phyloP scores from a whole-genome alignment of 2,888 invertebrate species.

The Corythucha ciliata region DNA sequence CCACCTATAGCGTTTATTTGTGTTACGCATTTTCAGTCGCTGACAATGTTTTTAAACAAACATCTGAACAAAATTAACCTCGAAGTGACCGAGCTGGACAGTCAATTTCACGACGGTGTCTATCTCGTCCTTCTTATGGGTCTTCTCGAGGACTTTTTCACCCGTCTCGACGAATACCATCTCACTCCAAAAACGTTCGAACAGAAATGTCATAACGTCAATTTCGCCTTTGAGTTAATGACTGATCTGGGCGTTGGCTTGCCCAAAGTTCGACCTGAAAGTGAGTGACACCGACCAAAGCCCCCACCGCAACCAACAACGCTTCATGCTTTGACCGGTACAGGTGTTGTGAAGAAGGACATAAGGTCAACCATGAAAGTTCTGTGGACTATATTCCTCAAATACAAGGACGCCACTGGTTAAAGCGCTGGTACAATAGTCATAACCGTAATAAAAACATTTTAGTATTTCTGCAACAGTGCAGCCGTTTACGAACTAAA shows the following conservation, averaged over 20 bases:
- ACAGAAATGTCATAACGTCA: conserved; percentile 91
- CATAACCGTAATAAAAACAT: not conserved
- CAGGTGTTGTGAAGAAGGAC: conserved; percentile 93
- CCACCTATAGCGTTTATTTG: no score
- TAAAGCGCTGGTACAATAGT: no score
- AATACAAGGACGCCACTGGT: conserved; percentile 59
- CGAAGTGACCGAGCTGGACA: conserved; percentile 85
- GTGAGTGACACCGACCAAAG: conserved; percentile 44
- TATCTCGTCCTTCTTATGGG: conserved; percentile 92
- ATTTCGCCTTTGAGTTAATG: conserved; percentile 95
- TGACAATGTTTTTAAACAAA: conserved; percentile 97
- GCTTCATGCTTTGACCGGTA: not conserved
- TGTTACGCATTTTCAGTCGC: conserved; percentile 67
- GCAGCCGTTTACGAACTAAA: not conserved
- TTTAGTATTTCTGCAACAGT: not conserved
- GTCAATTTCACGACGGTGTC: conserved; percentile 95
- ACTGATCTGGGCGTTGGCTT: conserved; percentile 87
- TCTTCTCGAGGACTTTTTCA: conserved; percentile 92
- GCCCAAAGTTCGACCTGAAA: conserved; percentile 92
- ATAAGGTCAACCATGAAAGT: conserved; percentile 93
- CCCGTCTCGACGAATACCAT: conserved; percentile 87
- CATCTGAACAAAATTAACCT: conserved; percentile 93
- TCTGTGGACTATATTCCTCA: conserved; percentile 90
- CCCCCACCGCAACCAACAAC: not conserved
- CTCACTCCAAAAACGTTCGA: conserved; percentile 83